phyloP scores from a whole-genome alignment of 2,888 invertebrate genomes.

The Sympetrum striolatum region DNA sequence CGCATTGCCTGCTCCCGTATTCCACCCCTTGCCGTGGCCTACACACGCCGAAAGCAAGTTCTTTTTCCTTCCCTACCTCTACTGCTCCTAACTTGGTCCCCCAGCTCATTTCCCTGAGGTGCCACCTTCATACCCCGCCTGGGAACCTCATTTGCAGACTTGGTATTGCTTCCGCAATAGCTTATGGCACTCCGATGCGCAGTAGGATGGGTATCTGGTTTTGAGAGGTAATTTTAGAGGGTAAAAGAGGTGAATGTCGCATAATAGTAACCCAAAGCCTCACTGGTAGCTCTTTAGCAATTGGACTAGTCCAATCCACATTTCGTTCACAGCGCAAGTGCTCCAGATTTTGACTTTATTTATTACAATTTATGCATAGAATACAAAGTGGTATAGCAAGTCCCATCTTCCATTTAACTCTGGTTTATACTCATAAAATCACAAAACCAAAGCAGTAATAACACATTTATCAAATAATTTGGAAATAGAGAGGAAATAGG shows the following conservation, averaged over 20 bases:
- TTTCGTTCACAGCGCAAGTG: background rate
- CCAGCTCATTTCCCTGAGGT: background rate
- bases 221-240: background rate
- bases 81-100: background rate
- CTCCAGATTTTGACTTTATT: too few species aligned
- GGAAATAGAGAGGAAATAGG: too few species aligned
- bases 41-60: background rate
- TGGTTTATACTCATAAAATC: too few species aligned
- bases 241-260: background rate
- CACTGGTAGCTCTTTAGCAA: too few species aligned
- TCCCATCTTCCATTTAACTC: too few species aligned
- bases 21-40: background rate
- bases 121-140: background rate
- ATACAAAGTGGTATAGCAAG: too few species aligned
- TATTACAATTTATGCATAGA: too few species aligned
- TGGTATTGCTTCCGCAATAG: background rate
- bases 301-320: background rate
- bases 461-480: too few species aligned
- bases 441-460: too few species aligned
- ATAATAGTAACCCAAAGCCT: too few species aligned
- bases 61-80: background rate
- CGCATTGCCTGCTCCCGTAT: background rate
- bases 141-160: conserved; percentile 1
- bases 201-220: too few species aligned
- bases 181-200: too few species aligned